A percentile compares a stretch with the other conserved stretches of the same genome.
These are phyloP conservation scores for Gymnosoma rotundatum DNA, from an alignment of 2,888 invertebrate species.

Conservation along the genomic window DNA sequence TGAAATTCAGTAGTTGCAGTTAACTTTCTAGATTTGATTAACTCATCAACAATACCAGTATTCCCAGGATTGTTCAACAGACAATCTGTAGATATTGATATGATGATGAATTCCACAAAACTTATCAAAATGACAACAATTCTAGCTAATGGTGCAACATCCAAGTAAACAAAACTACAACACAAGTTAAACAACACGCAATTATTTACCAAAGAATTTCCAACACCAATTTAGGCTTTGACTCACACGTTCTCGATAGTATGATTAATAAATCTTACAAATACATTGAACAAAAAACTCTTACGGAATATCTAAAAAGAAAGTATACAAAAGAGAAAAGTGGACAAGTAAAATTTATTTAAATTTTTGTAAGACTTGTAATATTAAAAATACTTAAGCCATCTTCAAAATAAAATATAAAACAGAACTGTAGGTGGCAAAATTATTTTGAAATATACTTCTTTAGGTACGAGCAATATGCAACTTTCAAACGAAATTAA, in stretches of 20 bases:
- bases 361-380: no score
- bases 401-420: no score
- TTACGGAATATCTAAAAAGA: no score
- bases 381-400: no score
- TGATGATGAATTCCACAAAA: conserved; percentile 29
- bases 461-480: no score
- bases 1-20: conserved; percentile 6
- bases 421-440: no score
- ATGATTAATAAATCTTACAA: not conserved
- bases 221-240: conserved; percentile 26
- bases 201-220: conserved; percentile 51
- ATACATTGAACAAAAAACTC: conserved; percentile 7
- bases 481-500: no score
- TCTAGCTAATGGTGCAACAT: conserved; percentile 76
- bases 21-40: conserved; percentile 51
- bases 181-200: not conserved
- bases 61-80: conserved; percentile 52
- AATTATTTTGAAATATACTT: no score
- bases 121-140: conserved; percentile 74
- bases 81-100: conserved; percentile 51
- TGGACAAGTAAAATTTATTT: no score
- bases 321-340: no score
- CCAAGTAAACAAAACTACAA: conserved; percentile 20
- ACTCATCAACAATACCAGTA: conserved; percentile 47
- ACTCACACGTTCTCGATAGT: not conserved